Evolutionary conservation across 2,888 invertebrate species (phyloP), one percentile per base, ranked within the genome.

Genomic region (Noctuana brunneofusca): DNA sequence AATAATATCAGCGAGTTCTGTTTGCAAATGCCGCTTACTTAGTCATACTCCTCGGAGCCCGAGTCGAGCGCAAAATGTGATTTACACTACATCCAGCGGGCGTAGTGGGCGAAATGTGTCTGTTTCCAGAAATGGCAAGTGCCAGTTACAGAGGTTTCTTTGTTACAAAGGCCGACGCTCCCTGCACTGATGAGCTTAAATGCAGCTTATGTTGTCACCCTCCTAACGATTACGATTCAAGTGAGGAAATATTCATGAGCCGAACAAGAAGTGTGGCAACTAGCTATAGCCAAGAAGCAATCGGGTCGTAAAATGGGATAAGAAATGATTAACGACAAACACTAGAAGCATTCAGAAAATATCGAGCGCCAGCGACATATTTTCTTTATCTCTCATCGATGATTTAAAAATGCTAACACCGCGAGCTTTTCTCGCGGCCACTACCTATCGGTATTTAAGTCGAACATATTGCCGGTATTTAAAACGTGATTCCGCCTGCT

Each of bases 11-110:
- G 11, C 16, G 52, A 24, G 59, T 53, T 59, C 32, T 3, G 27
- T 54, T 59, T 64, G 56, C 57, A 63, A 66, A 66, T 32, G 64
- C 69, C 66, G 68, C 65, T 66, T 75, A 78, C 71, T 81, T 81
- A 82, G 78, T 79, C 77, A 80, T 70, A 69, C 58, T 53, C 22
- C 58, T 53, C 22, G 54, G 55, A 64, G 70, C 71, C 73, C 75
- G 79, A 81, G 76, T 78, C 75, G 78, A 67, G 65, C 49, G 65
- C 68, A 72, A 77, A 78, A 79, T 80, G 76, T 80, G 83, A 85
- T 83, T 84, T 82, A 84, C 79, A 79, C 78, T 76, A 78, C 80
- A 80, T 81, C 73, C 76, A 71, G 86, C 81, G 80, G 84, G 83
- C 81, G 81, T 80, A 74, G 71, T 71, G 71, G 74, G 75, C 71